Evolutionary conservation across 2,888 invertebrate genomes (phyloP), one percentile per base, ranked within the genome.

Genomic region (Temnothorax rugatulus): DNA sequence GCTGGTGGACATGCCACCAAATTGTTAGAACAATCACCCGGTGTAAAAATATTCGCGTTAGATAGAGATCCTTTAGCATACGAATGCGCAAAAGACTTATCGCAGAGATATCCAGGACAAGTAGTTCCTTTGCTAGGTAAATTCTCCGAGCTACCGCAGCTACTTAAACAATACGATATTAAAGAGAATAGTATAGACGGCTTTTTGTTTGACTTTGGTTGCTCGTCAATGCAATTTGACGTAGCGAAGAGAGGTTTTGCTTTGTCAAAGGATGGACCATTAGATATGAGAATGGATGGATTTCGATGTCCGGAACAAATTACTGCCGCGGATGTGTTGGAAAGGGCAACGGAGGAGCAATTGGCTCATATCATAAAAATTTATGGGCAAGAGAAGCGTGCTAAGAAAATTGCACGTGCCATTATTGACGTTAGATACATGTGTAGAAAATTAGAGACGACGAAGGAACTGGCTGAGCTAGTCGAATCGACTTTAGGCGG

Each of bases 231-330:
- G 98, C 99, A 99, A 95, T 97, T 99, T 93, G 98, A 99, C 93
- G 96, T 96, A 88, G 96, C 97, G 0, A 96, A 96, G 25, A 96
- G 99, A 92, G 99, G 99, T 0, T 99, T 99, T 95, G 97, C 98
- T 9, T 93, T 99, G 0, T 97, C 96, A 69, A 96, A 97, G 94
- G 96, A 99, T 95, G 99, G 98, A 0, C 98, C 97, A 4, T 95
- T 99, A 79, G 99, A 99, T 92, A 99, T 99, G 99, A 96, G 99
- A 93, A 99, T 99, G 99, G 98, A 99, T 95, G 97, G 97, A 0
- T 95, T 96, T 9, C 95, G 97, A 91, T 96, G 95, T 92, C 96
- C 97, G 0, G 96, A 97, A 84, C 96, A 96, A 91, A 97, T 98
- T 9, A 98, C 98, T 50, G 99, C 98, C 4, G 97, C 98, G 59